Evolutionary conservation across 2,113 vertebrate genomes (phyloP).

Genomic region (Rhombomys opimus): DNA sequence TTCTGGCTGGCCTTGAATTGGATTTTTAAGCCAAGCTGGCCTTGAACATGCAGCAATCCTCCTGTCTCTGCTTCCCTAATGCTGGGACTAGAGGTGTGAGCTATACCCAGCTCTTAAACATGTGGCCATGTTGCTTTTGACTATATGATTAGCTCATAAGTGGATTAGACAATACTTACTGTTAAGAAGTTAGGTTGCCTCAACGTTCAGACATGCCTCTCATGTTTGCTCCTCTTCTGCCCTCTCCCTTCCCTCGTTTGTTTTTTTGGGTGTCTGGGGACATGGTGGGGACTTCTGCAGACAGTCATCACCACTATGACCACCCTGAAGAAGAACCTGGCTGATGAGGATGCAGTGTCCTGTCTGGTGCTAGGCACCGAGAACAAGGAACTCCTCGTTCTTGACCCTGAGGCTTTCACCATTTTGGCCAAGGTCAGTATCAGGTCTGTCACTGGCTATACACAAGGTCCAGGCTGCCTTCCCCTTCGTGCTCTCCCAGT

Average conservation of each 20-base stretch:
- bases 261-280: not conserved
- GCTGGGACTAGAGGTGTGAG: not conserved
- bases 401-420: conserved; percentile 94
- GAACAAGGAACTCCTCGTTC: conserved; percentile 89
- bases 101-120: not conserved
- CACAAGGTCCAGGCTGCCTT: not conserved
- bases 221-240: not conserved
- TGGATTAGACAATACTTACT: not conserved
- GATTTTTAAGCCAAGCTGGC: not conserved
- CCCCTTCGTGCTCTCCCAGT: not conserved
- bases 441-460: not conserved
- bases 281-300: conserved; percentile 78
- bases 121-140: not conserved
- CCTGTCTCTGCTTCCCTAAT: not conserved
- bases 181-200: not conserved
- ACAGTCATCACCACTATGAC: conserved; percentile 94
- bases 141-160: not conserved
- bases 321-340: conserved; percentile 94
- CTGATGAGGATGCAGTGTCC: conserved; percentile 92
- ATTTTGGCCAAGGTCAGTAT: conserved; percentile 89
- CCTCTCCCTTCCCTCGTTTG: not conserved
- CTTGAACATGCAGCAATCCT: not conserved
- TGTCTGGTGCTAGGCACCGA: conserved; percentile 94
- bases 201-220: not conserved
- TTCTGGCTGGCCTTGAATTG: not conserved